These are phyloP conservation scores for Neosilurus mollespiculum DNA, from an alignment of 2,797 vertebrate species.

Conservation along the genomic window DNA sequence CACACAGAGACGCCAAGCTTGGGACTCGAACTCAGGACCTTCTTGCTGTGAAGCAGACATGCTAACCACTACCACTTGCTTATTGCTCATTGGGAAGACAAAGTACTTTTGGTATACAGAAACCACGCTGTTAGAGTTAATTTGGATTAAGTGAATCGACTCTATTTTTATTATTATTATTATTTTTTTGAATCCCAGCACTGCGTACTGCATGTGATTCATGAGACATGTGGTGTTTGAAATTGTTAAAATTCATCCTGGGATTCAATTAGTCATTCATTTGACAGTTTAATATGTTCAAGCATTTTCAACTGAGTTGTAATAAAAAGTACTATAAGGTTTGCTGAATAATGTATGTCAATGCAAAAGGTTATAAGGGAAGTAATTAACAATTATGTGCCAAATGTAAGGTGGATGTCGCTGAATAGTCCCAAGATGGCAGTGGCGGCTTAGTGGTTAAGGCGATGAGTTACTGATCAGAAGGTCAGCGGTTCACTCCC, in stretches of 20 bases:
- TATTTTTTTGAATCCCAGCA: background rate
- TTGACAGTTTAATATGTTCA: background rate
- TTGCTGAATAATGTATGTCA: background rate
- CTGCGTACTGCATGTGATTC: background rate
- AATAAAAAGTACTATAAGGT: background rate
- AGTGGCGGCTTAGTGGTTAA: too few species aligned
- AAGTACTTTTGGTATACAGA: background rate
- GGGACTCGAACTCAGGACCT: too few species aligned
- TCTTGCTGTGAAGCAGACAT: too few species aligned
- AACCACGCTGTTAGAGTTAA: too few species aligned
- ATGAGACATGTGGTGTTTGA: background rate
- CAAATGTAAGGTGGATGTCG: too few species aligned
- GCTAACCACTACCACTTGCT: background rate
- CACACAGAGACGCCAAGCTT: too few species aligned
- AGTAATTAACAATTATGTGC: too few species aligned
- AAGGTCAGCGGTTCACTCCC: too few species aligned
- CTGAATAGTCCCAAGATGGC: too few species aligned
- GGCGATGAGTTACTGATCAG: too few species aligned
- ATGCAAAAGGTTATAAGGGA: background rate
- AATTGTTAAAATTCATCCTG: background rate
- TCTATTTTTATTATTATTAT: too few species aligned
- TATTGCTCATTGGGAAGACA: background rate
- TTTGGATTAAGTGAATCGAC: background rate
- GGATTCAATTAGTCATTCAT: background rate
- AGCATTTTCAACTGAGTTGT: background rate